phyloP scores from a whole-genome alignment of 2,888 invertebrate genomes.

The Argyresthia goedartella region DNA sequence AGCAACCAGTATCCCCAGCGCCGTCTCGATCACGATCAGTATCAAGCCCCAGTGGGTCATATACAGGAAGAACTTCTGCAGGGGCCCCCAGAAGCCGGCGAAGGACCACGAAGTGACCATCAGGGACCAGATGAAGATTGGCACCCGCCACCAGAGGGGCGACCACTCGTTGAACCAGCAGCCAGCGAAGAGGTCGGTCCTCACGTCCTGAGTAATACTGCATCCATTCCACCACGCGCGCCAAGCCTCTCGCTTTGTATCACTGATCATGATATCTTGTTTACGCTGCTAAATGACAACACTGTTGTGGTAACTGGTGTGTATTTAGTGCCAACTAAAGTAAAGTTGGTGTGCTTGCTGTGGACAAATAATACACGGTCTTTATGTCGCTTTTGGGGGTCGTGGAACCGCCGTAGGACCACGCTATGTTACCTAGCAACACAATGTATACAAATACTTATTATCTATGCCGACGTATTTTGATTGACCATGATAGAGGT shows the following conservation, averaged over 20 bases:
- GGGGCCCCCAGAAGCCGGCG: conserved; percentile 47
- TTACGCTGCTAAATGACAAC: neutral
- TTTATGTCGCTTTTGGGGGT: no score
- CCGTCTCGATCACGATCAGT: conserved; percentile 42
- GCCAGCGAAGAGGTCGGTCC: conserved; percentile 34
- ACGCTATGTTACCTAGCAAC: no score
- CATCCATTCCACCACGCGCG: no score
- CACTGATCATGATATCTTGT: conserved; percentile 21
- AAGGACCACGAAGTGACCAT: conserved; percentile 36
- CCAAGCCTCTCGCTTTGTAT: no score
- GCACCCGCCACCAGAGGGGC: conserved; percentile 50
- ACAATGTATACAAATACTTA: no score
- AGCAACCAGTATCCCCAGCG: conserved; percentile 45
- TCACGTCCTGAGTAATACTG: conserved; percentile 22
- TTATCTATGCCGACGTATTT: no score
- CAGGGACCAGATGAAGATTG: conserved; percentile 47
- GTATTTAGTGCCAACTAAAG: neutral
- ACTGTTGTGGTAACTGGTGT: neutral
- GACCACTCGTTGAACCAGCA: conserved; percentile 36
- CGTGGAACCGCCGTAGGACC: no score
- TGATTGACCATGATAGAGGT: no score
- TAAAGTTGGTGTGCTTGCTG: conserved; percentile 9
- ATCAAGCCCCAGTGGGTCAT: conserved; percentile 70
- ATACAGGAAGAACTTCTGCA: conserved; percentile 59
- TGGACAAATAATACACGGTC: conserved; percentile 12